phyloP scores from a whole-genome alignment of 2,797 vertebrate genomes.

The Pipistrellus nathusii region DNA sequence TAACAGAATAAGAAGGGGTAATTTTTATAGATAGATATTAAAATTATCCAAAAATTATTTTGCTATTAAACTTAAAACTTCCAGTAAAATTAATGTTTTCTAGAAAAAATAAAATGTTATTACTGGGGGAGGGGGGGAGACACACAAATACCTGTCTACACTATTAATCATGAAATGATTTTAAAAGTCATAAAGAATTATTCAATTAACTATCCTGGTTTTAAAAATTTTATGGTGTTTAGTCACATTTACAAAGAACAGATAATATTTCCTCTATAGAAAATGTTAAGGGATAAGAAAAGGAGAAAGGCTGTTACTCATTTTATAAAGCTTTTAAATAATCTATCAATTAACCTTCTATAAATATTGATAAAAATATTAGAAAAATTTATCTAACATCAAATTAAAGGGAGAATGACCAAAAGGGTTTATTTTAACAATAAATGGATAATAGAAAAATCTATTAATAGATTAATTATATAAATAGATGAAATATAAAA shows the following conservation, averaged over 20 bases:
- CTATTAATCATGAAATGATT: neutral
- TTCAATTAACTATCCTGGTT: neutral
- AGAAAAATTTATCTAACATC: conserved; percentile 2
- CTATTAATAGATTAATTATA: neutral
- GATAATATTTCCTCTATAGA: neutral
- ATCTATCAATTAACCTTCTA: neutral
- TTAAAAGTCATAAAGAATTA: conserved; percentile 41
- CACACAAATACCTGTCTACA: neutral
- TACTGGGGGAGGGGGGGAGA: neutral
- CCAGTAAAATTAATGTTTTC: neutral
- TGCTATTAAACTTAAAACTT: conserved; percentile 17
- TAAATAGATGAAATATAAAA: neutral
- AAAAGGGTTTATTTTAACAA: neutral
- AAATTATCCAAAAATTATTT: neutral
- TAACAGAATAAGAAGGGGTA: neutral
- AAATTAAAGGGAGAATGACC: neutral
- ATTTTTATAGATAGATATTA: neutral
- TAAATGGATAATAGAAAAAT: neutral
- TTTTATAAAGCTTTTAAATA: conserved; percentile 27
- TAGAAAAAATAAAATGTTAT: conserved; percentile 18
- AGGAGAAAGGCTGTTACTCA: neutral
- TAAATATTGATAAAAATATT: conserved; percentile 4
- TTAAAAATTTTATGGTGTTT: neutral
- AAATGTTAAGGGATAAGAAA: conserved; percentile 7
- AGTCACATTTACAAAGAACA: conserved; percentile 25